Base-by-base conservation (phyloP, 2,888 invertebrate species). In the Dione vanillae region DNA sequence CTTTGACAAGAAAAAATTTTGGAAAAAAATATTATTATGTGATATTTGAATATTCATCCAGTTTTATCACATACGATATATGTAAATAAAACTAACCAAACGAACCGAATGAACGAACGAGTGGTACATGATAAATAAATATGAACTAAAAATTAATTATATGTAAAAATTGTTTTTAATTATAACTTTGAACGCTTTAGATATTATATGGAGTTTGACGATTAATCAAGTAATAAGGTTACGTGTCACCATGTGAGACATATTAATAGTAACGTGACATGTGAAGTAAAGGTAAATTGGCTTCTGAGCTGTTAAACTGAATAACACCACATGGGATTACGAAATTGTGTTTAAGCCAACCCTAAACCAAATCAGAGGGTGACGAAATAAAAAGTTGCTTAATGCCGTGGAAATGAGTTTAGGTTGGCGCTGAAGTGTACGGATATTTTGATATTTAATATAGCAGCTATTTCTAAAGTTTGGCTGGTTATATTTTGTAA, bases 271-370 rank as follows among this genome's bases (percentile, higher is more conserved):
- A 45, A 61, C 43, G 61, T 43, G 20, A 45, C 20, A 45, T 43
- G 45, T 43, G 27, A 27, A 45, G 49, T 64, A 40, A 82, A 54
- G 62, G 68, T 80, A 86, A 89, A 89, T 87, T 87, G 85, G 49
- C 85, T 87, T 80, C 85, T 85, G 85, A 82, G 79, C 83, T 85
- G 82, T 86, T 85, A 85, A 87, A 88, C 85, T 85, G 85, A 85
- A 89, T 88, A 85, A 88, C 84, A 85, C 83, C 84, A 81, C 84
- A 67, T 69, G 75, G 81, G 84, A 86, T 89, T 87, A 88, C 85
- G 85, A 88, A 89, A 87, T 87, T 86, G 85, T 78, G 83, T 85
- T 81, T 77, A 83, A 85, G 88, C 82, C 85, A 82, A 82, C 75
- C 77, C 78, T 76, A 77, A 83, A 86, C 85, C 83, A 82, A 86